A percentile compares a stretch with the other conserved stretches of the same genome.
These are phyloP conservation scores for Tor tambroides DNA, from an alignment of 2,113 vertebrate species.

Conservation along the genomic window DNA sequence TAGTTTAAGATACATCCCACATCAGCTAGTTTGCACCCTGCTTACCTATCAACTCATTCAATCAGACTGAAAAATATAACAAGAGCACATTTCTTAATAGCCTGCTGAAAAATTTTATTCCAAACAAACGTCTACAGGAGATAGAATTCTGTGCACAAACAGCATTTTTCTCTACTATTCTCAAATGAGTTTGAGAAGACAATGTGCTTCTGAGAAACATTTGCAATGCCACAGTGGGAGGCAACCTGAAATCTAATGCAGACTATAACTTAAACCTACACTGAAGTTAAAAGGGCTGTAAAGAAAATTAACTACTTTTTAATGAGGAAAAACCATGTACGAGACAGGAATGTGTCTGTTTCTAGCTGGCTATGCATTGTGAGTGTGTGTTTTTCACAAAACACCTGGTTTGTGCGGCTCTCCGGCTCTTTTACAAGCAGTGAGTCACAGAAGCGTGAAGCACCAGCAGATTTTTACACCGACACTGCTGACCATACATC, in stretches of 20 bases:
- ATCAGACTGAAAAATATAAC: background rate
- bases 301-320: constrained; percentile 35
- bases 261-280: constrained; percentile 12
- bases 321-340: background rate
- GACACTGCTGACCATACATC: constrained; percentile 37
- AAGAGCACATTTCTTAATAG: background rate
- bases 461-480: constrained; percentile 26
- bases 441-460: constrained; percentile 56
- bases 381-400: constrained; percentile 30
- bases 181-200: constrained; percentile 26
- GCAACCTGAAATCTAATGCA: background rate
- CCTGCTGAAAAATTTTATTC: background rate
- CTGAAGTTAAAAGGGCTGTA: constrained; percentile 28
- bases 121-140: background rate
- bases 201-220: constrained; percentile 1
- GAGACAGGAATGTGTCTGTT: background rate
- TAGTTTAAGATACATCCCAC: background rate
- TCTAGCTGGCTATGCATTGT: background rate
- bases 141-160: background rate
- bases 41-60: background rate
- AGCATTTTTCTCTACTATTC: background rate
- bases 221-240: constrained; percentile 12
- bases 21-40: background rate
- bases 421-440: constrained; percentile 52
- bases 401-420: constrained; percentile 30